These are phyloP conservation scores for Lipophrys pholis DNA, from an alignment of 2,113 vertebrate genomes.

Conservation along the genomic window DNA sequence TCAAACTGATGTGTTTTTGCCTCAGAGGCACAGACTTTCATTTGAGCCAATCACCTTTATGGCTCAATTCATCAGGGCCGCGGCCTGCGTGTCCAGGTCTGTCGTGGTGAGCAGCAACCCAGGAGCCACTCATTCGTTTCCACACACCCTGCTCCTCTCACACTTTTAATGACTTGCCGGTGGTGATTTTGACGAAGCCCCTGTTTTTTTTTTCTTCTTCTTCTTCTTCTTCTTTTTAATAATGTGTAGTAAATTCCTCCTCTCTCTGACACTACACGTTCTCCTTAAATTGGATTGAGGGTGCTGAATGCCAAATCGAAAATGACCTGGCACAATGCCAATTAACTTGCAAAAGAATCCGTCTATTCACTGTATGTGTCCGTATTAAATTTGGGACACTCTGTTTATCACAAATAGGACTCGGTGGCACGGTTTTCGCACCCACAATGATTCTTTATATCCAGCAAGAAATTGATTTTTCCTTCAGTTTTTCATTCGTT, in stretches of 20 bases:
- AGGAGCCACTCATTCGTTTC: conserved; percentile 69
- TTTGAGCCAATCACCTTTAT: conserved; percentile 78
- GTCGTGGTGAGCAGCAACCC: conserved; percentile 70
- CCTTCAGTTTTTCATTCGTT: conserved; percentile 46
- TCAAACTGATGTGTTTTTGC: conserved; percentile 69
- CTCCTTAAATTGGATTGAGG: conserved; percentile 71
- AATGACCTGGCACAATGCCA: conserved; percentile 70
- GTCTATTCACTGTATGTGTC: conserved; percentile 61
- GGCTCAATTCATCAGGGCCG: conserved; percentile 76
- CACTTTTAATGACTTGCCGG: conserved; percentile 79
- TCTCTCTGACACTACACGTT: conserved; percentile 63
- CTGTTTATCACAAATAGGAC: conserved; percentile 57
- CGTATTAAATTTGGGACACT: conserved; percentile 53
- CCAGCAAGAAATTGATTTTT: conserved; percentile 56
- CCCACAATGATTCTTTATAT: conserved; percentile 38
- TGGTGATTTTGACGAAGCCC: conserved; percentile 70
- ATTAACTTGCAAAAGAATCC: conserved; percentile 65
- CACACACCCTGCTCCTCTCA: conserved; percentile 63
- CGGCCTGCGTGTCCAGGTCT: conserved; percentile 65
- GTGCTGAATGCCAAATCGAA: conserved; percentile 66
- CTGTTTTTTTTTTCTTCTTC: conserved; percentile 30
- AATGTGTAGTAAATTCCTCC: conserved; percentile 71
- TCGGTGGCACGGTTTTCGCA: conserved; percentile 45
- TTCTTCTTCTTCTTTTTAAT: conserved; percentile 71
- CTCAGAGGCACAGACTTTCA: conserved; percentile 72